Evolutionary conservation across 1,140 invertebrate genomes (phyloP).

Genomic region (Phymorhynchus buccinoides): DNA sequence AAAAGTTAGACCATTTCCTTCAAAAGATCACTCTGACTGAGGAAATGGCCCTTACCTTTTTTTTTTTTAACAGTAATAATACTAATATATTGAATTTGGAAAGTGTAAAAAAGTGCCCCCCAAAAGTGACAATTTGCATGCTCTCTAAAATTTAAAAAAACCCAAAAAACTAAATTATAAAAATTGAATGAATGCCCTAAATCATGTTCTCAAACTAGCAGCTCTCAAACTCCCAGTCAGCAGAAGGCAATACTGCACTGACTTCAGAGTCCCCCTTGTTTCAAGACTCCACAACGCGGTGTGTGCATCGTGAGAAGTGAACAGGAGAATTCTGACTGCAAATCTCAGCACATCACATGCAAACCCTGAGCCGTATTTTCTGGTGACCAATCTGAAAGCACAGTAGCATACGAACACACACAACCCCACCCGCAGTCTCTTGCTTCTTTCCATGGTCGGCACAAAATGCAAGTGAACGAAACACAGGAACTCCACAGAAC

Average conservation of each 20-base stretch:
- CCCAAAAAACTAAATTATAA: too few relatives aligned
- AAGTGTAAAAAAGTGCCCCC: too few relatives aligned
- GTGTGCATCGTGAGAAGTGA: not conserved
- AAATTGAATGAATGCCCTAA: not conserved
- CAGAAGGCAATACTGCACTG: not conserved
- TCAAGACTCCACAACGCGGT: too few relatives aligned
- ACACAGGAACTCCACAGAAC: not conserved
- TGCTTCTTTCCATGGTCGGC: not conserved
- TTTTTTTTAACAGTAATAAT: too few relatives aligned
- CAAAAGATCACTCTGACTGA: too few relatives aligned
- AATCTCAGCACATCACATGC: constrained; percentile 24
- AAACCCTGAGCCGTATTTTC: constrained; percentile 25
- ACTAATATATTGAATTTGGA: too few relatives aligned
- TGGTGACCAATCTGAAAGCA: constrained; percentile 25
- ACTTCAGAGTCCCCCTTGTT: too few relatives aligned
- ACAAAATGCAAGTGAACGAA: not conserved
- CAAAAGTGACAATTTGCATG: too few relatives aligned
- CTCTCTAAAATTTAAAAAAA: too few relatives aligned
- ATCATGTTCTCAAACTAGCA: not conserved
- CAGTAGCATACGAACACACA: constrained; percentile 16
- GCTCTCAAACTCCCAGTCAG: not conserved
- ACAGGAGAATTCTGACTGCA: not conserved
- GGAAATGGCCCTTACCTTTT: too few relatives aligned
- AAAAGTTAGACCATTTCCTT: too few relatives aligned
- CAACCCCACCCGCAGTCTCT: not conserved